Base-by-base conservation (phyloP, 2,888 invertebrate genomes). In the Hoplodrina blanda region DNA sequence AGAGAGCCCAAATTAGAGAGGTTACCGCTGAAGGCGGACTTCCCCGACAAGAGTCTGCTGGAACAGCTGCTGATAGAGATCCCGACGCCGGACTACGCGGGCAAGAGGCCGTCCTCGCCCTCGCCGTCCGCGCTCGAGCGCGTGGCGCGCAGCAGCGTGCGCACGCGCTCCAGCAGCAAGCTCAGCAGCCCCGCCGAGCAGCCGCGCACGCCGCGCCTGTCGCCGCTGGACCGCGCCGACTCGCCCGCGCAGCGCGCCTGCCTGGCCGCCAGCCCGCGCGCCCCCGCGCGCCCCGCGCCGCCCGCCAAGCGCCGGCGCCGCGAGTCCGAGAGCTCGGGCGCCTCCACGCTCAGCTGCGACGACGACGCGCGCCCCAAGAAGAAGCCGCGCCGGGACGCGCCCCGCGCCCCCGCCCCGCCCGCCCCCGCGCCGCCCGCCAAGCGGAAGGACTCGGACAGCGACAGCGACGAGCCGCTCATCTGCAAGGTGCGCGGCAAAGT, bases 11-110 rank as follows among this genome's bases (percentile, higher is more conserved):
- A 91, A 70, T 74, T 93, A 6, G 95, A 95, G 78, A 89, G 95
- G 85, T 76, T 94, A 66, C 93, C 93, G 19, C 82, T 95, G 15
- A 95, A 96, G 75, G 95, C 95, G 30, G 96, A 95, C 83, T 96
- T 94, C 81, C 96, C 93, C 69, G 95, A 96, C 85, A 97, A 97
- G 85, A 97, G 97, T 65, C 90, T 97, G 61, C 93, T 98, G 54
- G 98, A 98, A 87, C 98, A 98, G 89, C 96, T 98, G 84, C 96
- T 98, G 2, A 98, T 98, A 84, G 98, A 98, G 91, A 98, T 98
- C 84, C 98, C 98, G 6, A 95, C 96, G 74, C 93, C 96, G 41
- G 96, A 97, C 62, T 96, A 96, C 83, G 92, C 92, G 64, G 96
- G 95, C 75, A 97, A 96, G 87, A 86, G 94, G 84, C 89, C 93